These are phyloP conservation scores for Diadophis punctatus DNA, from an alignment of 2,113 vertebrate genomes.

Conservation along the genomic window DNA sequence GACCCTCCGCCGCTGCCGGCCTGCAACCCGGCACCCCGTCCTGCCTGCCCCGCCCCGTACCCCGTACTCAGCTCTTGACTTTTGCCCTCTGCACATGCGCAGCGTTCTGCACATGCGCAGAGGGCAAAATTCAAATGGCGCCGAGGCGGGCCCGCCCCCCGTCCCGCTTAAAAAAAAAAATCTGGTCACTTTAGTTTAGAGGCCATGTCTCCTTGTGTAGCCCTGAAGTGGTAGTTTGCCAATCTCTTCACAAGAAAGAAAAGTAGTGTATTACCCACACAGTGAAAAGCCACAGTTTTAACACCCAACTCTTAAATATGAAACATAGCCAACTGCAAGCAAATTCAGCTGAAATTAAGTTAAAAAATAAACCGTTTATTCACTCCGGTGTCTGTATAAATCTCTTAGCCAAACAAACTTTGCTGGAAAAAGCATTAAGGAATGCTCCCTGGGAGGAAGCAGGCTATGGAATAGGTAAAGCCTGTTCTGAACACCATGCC, in stretches of 20 bases:
- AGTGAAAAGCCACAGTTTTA: neutral
- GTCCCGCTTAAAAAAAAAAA: too few species aligned
- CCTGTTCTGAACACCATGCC: neutral
- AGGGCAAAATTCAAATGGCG: too few species aligned
- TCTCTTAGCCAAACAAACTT: neutral
- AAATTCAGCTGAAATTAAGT: neutral
- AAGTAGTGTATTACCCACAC: neutral
- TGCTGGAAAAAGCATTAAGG: neutral
- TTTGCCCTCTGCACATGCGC: too few species aligned
- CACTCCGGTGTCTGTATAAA: neutral
- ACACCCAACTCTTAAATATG: neutral
- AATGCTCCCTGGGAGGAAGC: conserved; percentile 5
- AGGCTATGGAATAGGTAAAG: neutral
- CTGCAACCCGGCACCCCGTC: too few species aligned
- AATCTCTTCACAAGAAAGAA: conserved; percentile 1
- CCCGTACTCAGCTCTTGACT: too few species aligned
- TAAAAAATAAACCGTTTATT: neutral
- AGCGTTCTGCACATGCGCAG: too few species aligned
- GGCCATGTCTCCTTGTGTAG: neutral
- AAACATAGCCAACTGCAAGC: neutral
- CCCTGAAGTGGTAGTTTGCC: neutral
- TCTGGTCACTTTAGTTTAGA: too few species aligned
- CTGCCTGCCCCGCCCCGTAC: too few species aligned
- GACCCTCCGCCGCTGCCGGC: too few species aligned
- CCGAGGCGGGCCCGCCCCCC: too few species aligned